Conservation (phyloP, 2,888 invertebrate genomes). For the Podotricha telesiphe region DNA sequence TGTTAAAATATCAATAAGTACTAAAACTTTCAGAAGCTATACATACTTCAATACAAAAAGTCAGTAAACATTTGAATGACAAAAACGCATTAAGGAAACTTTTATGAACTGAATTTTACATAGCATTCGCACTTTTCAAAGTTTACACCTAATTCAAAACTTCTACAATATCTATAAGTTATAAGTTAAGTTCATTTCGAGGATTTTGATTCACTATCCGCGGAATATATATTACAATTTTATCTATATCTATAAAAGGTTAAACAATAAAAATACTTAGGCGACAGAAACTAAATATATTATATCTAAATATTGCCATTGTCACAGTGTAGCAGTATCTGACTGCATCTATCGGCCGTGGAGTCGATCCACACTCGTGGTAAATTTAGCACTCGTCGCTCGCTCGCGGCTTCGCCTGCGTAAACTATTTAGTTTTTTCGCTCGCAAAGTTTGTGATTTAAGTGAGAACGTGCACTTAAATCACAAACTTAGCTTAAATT, state of each 20-base stretch:
- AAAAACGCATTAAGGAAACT: conserved; percentile 9
- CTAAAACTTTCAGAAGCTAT: background rate
- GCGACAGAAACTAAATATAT: too few relatives aligned
- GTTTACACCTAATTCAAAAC: conserved; percentile 15
- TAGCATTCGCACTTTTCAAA: conserved; percentile 9
- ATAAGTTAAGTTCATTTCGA: background rate
- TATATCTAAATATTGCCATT: too few relatives aligned
- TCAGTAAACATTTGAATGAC: background rate
- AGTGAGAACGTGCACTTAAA: too few relatives aligned
- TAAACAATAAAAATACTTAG: background rate
- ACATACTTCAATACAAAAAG: background rate
- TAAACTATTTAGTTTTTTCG: too few relatives aligned
- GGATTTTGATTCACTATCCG: conserved; percentile 5
- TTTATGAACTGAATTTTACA: background rate
- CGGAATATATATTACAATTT: background rate
- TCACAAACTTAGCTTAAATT: too few relatives aligned
- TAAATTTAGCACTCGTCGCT: too few relatives aligned
- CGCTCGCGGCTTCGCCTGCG: too few relatives aligned
- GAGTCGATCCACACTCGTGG: too few relatives aligned
- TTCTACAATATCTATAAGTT: conserved; percentile 2
- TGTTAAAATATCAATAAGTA: background rate
- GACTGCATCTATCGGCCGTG: too few relatives aligned
- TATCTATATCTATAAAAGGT: background rate
- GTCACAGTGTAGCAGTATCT: too few relatives aligned
- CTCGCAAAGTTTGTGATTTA: too few relatives aligned